A percentile compares a stretch with the other conserved stretches of the same genome.
Evolutionary conservation across 2,888 invertebrate genomes (phyloP).

Genomic region (Asteroscopus sphinx): DNA sequence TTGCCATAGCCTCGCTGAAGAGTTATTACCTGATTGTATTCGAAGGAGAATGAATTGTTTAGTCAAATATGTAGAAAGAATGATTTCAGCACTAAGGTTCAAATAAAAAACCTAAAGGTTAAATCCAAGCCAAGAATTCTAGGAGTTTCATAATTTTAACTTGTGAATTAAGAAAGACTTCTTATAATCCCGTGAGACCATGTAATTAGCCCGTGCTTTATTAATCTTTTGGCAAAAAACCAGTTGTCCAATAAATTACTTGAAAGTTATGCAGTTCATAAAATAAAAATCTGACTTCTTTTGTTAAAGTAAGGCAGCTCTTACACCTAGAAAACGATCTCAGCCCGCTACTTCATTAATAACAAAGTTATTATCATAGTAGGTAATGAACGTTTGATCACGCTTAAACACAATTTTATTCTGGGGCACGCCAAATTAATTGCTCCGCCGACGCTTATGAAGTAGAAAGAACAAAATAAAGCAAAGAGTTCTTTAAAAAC

Average conservation of each 20-base stretch:
- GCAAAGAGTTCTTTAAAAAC: slow-evolving; percentile 45
- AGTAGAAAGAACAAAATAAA: slow-evolving; percentile 47
- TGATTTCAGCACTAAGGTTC: too few species aligned
- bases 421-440: slow-evolving; percentile 35
- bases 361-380: slow-evolving; percentile 9
- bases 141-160: too few species aligned
- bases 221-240: not conserved
- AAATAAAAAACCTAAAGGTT: too few species aligned
- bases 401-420: slow-evolving; percentile 21
- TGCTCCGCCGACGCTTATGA: slow-evolving; percentile 30
- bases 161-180: too few species aligned
- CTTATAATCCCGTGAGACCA: too few species aligned
- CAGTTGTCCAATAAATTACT: not conserved
- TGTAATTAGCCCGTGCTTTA: too few species aligned
- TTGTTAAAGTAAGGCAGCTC: not conserved
- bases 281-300: not conserved
- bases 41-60: too few species aligned
- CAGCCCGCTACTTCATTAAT: slow-evolving; percentile 11
- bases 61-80: too few species aligned
- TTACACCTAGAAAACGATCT: not conserved
- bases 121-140: too few species aligned
- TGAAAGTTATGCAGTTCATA: too few species aligned
- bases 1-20: slow-evolving; percentile 5
- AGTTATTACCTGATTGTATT: slow-evolving; percentile 1
- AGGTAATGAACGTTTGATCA: slow-evolving; percentile 26